Conservation (phyloP, 2,888 invertebrate genomes). For the Drosophila algonquin region DNA sequence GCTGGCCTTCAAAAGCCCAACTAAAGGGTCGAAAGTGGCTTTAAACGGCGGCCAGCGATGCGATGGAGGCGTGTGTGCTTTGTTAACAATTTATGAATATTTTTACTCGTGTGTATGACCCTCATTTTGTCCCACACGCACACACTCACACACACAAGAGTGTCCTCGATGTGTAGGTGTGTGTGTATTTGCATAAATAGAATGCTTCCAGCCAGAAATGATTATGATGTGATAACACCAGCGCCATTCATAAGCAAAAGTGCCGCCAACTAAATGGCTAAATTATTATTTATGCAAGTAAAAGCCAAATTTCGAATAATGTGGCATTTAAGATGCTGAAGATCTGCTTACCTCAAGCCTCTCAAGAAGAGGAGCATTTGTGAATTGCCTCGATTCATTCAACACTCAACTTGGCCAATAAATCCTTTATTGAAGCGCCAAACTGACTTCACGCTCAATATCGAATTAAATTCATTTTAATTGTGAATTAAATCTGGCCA, state of each 20-base stretch:
- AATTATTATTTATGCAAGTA: background rate
- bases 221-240: background rate
- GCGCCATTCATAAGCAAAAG: background rate
- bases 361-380: background rate
- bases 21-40: conserved; percentile 69
- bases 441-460: background rate
- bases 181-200: conserved; percentile 54
- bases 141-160: conserved; percentile 32
- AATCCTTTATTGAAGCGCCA: background rate
- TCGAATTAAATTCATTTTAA: background rate
- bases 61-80: conserved; percentile 57
- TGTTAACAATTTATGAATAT: conserved; percentile 76
- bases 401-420: background rate
- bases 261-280: background rate
- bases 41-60: conserved; percentile 46
- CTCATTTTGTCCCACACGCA: background rate
- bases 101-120: conserved; percentile 54
- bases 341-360: background rate
- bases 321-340: background rate
- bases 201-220: conserved; percentile 26
- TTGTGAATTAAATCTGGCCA: background rate
- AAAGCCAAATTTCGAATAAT: background rate
- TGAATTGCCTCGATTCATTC: background rate
- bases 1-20: conserved; percentile 48
- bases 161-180: conserved; percentile 15